Conservation (phyloP, 1,140 invertebrate genomes). For the Saxidomus purpurata region DNA sequence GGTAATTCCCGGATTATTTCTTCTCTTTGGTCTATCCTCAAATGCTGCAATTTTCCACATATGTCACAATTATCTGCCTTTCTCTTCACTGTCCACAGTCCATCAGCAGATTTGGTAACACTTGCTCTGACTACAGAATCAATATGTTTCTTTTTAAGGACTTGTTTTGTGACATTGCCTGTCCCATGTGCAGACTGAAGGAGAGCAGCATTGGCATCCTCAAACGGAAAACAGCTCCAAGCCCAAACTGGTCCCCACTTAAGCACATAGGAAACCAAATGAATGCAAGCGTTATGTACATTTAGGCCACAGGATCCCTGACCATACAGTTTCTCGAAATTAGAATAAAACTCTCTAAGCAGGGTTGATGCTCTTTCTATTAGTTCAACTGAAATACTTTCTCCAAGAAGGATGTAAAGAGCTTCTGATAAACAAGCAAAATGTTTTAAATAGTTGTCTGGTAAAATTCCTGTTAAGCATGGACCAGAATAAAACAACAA, state of each 20-base stretch:
- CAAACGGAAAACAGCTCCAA: conserved; percentile 71
- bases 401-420: conserved; percentile 31
- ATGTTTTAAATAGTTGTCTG: conserved; percentile 31
- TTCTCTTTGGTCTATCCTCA: conserved; percentile 14
- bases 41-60: conserved; percentile 46
- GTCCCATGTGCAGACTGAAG: conserved; percentile 69
- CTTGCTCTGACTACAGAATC: no score
- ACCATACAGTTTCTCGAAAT: not conserved
- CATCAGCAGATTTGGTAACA: not conserved
- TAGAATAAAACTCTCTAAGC: not conserved
- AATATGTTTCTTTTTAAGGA: conserved; percentile 48
- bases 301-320: no score
- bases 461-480: conserved; percentile 29
- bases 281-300: not conserved
- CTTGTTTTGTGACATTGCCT: conserved; percentile 65
- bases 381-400: not conserved
- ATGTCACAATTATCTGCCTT: conserved; percentile 58
- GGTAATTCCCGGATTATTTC: conserved; percentile 33
- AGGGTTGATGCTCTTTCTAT: conserved; percentile 8
- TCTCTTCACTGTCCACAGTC: conserved; percentile 32
- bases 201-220: conserved; percentile 62
- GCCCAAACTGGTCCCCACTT: conserved; percentile 53
- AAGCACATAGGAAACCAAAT: conserved; percentile 17
- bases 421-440: conserved; percentile 19
- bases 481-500: conserved; percentile 25